phyloP scores from a whole-genome alignment of 1,140 invertebrate genomes.

The Papilio polytes region DNA sequence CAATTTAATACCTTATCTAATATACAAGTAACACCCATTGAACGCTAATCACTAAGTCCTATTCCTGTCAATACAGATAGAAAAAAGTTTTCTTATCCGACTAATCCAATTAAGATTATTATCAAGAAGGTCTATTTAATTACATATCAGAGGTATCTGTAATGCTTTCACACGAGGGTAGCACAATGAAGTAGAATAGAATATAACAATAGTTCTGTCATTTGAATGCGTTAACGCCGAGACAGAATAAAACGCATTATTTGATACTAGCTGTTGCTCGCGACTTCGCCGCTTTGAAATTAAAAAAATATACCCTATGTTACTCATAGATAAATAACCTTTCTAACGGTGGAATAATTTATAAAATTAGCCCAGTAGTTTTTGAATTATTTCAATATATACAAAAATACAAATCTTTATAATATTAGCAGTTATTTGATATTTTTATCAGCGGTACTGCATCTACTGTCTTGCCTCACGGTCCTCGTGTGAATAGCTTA shows the following conservation, averaged over 20 bases:
- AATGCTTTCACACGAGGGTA: background rate
- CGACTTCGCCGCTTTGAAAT: too few species aligned
- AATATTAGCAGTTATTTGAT: too few species aligned
- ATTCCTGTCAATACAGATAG: background rate
- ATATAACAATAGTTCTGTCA: background rate
- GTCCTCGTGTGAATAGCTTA: background rate
- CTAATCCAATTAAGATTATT: background rate
- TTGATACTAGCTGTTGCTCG: too few species aligned
- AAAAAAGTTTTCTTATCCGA: background rate
- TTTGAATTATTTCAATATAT: too few species aligned
- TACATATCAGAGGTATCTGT: constrained; percentile 11
- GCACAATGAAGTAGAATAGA: background rate
- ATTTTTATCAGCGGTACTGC: background rate
- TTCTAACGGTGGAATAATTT: too few species aligned
- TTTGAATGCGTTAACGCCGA: background rate
- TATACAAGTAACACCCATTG: background rate
- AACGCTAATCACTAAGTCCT: background rate
- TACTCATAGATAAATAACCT: too few species aligned
- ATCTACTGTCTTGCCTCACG: background rate
- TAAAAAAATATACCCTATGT: too few species aligned
- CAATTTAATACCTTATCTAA: too few species aligned
- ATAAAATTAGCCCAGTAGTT: too few species aligned
- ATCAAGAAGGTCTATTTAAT: constrained; percentile 14
- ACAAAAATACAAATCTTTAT: too few species aligned
- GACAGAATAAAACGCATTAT: too few species aligned